Base-by-base conservation (phyloP, 2,797 vertebrate species). In the Parotocinclus haroldoi region DNA sequence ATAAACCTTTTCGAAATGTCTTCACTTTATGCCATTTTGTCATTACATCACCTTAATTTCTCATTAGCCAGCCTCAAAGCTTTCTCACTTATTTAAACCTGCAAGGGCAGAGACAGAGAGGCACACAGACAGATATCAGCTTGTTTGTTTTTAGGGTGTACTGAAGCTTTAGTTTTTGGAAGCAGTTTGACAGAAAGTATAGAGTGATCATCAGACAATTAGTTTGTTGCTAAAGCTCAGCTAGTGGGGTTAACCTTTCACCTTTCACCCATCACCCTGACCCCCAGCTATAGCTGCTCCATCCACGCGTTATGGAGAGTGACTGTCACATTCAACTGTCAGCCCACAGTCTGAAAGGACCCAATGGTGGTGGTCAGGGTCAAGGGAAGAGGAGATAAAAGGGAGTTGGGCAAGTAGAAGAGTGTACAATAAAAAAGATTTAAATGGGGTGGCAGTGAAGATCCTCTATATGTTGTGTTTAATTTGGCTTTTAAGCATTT, bases 261-360 rank as follows among this genome's bases (percentile, higher is more conserved):
- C 85, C 27, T 27, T 27, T 27, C 27, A 27, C 27, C 27, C 27
- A 27, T 27, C 27, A 27, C 27, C 81, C 68, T 84, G 77, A 83
- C 79, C 85, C 42, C 2, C n/a, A 44, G 77, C 57, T 55, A 70
- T 63, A 71, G 75, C 77, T 73, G 74, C 79, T 86, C 83, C 68
- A 56, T 88, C 84, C 84, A 87, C 87, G 79, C 75, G 80, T 89
- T 84, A 64, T 76, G 70, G 53, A 82, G 85, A 86, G 68, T 44
- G 67, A 78, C 81, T 82, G 83, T 87, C 85, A 84, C 71, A 56
- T 60, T 51, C 27, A 27, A 27, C 27, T 5, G 5, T 27, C 79
- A 80, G 77, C 75, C 76, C 56, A 42, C 49, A 1, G 12, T 62
- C 17, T 16, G 48, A 73, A 59, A n/a, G 70, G 38, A 39, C 55